Conservation (phyloP, 2,888 invertebrate genomes). For the Hirtodrosophila duncani region DNA sequence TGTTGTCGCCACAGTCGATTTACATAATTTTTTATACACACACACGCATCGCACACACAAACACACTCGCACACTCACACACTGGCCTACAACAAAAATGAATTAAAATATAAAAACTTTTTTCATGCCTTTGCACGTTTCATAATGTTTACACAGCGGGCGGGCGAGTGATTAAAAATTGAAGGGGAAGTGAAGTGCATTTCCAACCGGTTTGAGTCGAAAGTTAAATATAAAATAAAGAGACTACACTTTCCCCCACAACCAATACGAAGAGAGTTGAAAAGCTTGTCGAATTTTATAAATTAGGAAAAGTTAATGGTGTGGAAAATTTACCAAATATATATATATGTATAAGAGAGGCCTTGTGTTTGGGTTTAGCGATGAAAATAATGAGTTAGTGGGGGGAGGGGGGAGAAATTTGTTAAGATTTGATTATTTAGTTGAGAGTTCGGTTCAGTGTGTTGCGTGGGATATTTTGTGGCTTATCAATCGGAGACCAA, state of each 20-base stretch:
- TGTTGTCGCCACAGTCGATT: slow-evolving; percentile 34
- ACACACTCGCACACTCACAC: not conserved
- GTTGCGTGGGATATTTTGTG: too few relatives aligned
- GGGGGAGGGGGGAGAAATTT: too few relatives aligned
- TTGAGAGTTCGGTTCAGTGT: too few relatives aligned
- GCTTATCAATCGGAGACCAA: too few relatives aligned
- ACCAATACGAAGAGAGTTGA: too few relatives aligned
- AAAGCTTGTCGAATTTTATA: not conserved
- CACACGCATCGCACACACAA: too few relatives aligned
- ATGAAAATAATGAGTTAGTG: too few relatives aligned
- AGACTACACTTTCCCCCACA: too few relatives aligned
- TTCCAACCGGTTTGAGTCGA: not conserved
- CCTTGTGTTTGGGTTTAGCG: too few relatives aligned
- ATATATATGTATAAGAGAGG: not conserved
- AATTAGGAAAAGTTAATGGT: slow-evolving; percentile 4
- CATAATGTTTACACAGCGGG: slow-evolving; percentile 5
- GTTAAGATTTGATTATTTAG: too few relatives aligned
- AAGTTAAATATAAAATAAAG: too few relatives aligned
- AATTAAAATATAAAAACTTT: slow-evolving; percentile 15
- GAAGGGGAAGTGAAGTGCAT: not conserved
- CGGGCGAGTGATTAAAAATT: too few relatives aligned
- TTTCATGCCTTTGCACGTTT: slow-evolving; percentile 39
- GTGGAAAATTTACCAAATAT: not conserved
- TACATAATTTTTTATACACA: slow-evolving; percentile 44
- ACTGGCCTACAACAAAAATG: not conserved